These are phyloP conservation scores for Agrilus mali DNA, from an alignment of 2,888 invertebrate genomes.

Conservation along the genomic window DNA sequence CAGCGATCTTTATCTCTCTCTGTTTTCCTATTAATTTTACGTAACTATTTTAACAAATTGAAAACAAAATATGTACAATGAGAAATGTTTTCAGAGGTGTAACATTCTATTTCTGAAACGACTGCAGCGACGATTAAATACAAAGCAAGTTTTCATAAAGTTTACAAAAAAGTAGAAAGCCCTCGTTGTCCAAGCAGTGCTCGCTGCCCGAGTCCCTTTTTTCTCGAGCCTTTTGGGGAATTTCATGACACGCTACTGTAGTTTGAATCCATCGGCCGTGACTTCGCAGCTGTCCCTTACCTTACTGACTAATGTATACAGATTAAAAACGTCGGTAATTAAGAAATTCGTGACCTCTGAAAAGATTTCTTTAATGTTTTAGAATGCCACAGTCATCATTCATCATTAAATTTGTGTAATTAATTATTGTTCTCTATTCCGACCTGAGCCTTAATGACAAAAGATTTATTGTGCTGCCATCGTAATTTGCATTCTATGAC, in stretches of 20 bases:
- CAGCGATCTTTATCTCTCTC: too few species aligned
- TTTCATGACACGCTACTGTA: conserved; percentile 2
- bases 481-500: conserved; percentile 33
- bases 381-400: conserved; percentile 33
- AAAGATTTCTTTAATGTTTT: conserved; percentile 29
- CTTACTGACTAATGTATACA: conserved; percentile 19
- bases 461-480: conserved; percentile 34
- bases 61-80: too few species aligned
- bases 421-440: conserved; percentile 30
- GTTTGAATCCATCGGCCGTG: conserved; percentile 8
- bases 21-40: too few species aligned
- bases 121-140: too few species aligned
- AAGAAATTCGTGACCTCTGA: conserved; percentile 34
- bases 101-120: too few species aligned
- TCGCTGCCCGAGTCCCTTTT: too few species aligned
- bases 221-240: too few species aligned
- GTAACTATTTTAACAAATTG: too few species aligned
- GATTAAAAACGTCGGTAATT: conserved; percentile 33
- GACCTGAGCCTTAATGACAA: conserved; percentile 29
- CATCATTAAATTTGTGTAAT: conserved; percentile 33
- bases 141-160: too few species aligned
- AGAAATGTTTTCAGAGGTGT: too few species aligned
- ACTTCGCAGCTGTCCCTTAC: conserved; percentile 17
- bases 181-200: too few species aligned
- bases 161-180: too few species aligned